phyloP scores from a whole-genome alignment of 2,797 vertebrate genomes.

The Oreortyx pictus region DNA sequence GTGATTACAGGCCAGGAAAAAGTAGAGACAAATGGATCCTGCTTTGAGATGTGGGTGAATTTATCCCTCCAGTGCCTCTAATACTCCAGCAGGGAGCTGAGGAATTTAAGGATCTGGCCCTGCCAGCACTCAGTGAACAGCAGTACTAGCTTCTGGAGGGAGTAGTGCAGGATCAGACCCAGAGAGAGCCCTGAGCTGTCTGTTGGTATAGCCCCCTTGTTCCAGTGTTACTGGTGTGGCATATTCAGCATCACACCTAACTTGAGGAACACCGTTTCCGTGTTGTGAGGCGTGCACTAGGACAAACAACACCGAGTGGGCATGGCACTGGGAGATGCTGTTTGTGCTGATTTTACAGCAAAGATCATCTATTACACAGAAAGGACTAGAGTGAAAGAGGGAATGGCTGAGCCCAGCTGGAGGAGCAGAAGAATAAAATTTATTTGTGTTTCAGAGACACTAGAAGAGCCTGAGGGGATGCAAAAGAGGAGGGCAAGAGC shows the following conservation, averaged over 20 bases:
- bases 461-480: not conserved
- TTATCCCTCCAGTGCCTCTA: not conserved
- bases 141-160: not conserved
- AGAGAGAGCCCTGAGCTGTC: not conserved
- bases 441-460: not conserved
- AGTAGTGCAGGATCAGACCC: not conserved
- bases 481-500: not conserved
- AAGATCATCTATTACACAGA: not conserved
- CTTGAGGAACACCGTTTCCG: not conserved
- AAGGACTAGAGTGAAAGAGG: not conserved
- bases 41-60: not conserved
- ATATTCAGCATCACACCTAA: not conserved
- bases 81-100: not conserved
- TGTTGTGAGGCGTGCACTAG: not conserved
- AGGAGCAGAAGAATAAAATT: not conserved
- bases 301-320: not conserved
- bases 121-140: not conserved
- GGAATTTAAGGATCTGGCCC: not conserved
- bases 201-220: not conserved
- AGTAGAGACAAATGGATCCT: not conserved
- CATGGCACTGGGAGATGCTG: not conserved
- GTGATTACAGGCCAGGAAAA: constrained; percentile 28
- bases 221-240: not conserved
- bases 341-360: not conserved
- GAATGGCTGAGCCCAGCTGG: not conserved